Evolutionary conservation across 2,797 vertebrate species (phyloP), one percentile per base, ranked within the genome.

Genomic region (Hylomyscus alleni): DNA sequence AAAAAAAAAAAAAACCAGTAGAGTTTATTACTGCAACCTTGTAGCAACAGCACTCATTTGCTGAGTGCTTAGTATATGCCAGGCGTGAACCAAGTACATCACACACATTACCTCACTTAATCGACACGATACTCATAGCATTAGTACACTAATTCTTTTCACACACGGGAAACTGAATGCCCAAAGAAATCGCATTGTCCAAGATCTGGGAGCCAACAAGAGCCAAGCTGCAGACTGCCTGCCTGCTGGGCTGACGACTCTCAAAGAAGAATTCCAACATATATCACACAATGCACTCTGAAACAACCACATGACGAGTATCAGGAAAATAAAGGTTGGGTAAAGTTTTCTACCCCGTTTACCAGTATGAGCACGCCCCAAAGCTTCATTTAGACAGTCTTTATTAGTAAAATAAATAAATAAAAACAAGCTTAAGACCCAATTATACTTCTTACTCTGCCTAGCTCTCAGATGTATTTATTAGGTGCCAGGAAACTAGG

Each of bases 401-500:
- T 52, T 96, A 86, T 76, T 84, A 92, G 75, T 76, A 58, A 90
- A 37, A 96, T 95, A 85, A 62, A 83, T 78, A 89, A 94, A 67
- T 67, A n/a, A 58, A 83, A 62, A 77, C 94, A 94, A 94, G 6
- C 2, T 15, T 50, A 50, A 60, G 96, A 86, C n/a, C 78, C 93
- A 75, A 94, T 94, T 83, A 91, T 14, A 7, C 82, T 77, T 92
- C 96, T 97, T 72, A 88, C 81, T 94, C 92, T 78, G 54, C 85
- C 85, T 92, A 50, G 82, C 81, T 95, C 89, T 90, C 78, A 92
- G 95, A 90, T 44, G 24, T 34, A 90, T 82, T 96, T 97, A 94
- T 95, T 95, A 67, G 89, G 88, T 54, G 84, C 69, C 94, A 95
- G 78, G 91, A 97, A 96, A 97, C 96, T 91, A 31, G 44, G 89